Evolutionary conservation across 2,797 vertebrate species (phyloP).

Genomic region (Etheostoma perlongum): DNA sequence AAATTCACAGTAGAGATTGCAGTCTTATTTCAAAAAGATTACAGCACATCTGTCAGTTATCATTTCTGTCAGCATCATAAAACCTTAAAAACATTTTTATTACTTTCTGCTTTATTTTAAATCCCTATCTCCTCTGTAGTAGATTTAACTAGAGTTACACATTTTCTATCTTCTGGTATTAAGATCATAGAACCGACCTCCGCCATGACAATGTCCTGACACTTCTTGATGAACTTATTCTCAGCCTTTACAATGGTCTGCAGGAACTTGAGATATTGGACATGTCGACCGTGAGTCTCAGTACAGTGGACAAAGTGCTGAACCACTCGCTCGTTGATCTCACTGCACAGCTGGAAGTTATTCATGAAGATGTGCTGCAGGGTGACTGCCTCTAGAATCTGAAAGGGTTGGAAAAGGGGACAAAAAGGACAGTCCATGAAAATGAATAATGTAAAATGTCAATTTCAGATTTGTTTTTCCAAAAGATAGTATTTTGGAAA

Average conservation of each 20-base stretch:
- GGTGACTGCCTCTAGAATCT: constrained; percentile 97
- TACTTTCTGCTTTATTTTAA: background rate
- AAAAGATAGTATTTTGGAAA: background rate
- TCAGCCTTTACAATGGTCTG: constrained; percentile 99
- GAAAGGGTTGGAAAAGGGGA: background rate
- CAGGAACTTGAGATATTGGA: constrained; percentile 98
- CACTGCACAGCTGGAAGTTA: constrained; percentile 98
- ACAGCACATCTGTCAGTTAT: background rate
- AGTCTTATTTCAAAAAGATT: background rate
- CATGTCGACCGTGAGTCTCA: constrained; percentile 96
- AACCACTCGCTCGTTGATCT: constrained; percentile 96
- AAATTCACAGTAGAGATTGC: constrained; percentile 6
- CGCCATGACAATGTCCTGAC: constrained; percentile 99
- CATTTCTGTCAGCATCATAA: background rate
- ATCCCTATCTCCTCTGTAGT: background rate
- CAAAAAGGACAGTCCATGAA: background rate
- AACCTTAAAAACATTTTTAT: background rate
- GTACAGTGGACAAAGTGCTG: constrained; percentile 99
- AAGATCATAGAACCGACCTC: constrained; percentile 86
- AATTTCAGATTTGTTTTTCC: background rate
- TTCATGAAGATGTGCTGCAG: constrained; percentile 99
- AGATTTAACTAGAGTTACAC: background rate
- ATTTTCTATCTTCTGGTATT: background rate
- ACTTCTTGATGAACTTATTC: constrained; percentile 99
- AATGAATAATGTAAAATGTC: background rate